Conservation (phyloP, 2,113 vertebrate genomes). For the Hemibagrus wyckioides region DNA sequence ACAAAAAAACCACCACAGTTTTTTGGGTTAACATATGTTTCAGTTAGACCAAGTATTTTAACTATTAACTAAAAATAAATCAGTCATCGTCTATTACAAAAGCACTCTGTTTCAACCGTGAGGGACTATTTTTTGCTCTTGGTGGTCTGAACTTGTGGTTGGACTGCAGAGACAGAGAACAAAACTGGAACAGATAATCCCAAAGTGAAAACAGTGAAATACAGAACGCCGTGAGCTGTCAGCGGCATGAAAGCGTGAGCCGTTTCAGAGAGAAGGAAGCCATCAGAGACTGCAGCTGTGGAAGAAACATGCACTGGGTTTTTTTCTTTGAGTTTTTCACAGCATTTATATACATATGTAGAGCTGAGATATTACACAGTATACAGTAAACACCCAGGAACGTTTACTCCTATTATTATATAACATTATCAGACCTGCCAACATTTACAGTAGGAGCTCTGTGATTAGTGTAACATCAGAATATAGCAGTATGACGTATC, state of each 20-base stretch:
- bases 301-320: neutral
- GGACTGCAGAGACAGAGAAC: neutral
- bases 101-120: conserved; percentile 2
- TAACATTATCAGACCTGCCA: neutral
- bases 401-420: neutral
- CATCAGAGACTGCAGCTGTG: neutral
- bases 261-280: neutral
- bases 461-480: neutral
- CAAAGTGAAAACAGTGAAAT: neutral
- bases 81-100: neutral
- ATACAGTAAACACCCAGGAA: neutral
- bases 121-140: conserved; percentile 26
- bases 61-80: conserved; percentile 12
- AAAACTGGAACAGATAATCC: neutral
- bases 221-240: neutral
- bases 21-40: neutral
- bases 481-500: neutral
- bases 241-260: neutral
- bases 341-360: neutral
- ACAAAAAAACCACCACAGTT: no score
- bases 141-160: conserved; percentile 9
- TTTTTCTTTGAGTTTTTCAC: neutral
- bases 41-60: neutral
- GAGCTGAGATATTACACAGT: neutral
- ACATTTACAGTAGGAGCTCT: neutral